A percentile compares a stretch with the other conserved stretches of the same genome.
Conservation (phyloP, 2,888 invertebrate genomes). For the Lasiommata megera region DNA sequence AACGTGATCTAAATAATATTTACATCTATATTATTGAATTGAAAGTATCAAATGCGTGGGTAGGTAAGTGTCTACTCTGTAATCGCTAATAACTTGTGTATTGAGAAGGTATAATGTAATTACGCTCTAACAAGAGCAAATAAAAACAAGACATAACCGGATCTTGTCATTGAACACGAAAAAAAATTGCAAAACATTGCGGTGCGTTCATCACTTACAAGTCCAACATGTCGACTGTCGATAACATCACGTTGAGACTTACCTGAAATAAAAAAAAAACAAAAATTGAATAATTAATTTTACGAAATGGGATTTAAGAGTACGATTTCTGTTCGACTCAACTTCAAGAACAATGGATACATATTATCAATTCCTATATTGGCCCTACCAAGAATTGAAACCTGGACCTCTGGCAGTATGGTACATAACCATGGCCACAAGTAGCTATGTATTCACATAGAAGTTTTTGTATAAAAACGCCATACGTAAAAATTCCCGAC, state of each 20-base stretch:
- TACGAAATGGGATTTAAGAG: neutral
- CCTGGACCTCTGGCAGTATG: too few species aligned
- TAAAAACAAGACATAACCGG: constrained; percentile 37
- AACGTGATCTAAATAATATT: neutral
- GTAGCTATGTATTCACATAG: too few species aligned
- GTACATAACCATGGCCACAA: too few species aligned
- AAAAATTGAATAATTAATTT: constrained; percentile 17
- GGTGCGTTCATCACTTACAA: constrained; percentile 38
- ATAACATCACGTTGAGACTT: constrained; percentile 37
- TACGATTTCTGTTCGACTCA: too few species aligned
- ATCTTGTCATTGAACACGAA: constrained; percentile 29
- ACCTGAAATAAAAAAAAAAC: constrained; percentile 45
- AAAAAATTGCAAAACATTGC: constrained; percentile 23
- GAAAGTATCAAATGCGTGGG: neutral
- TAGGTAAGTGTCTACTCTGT: neutral
- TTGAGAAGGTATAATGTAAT: constrained; percentile 36
- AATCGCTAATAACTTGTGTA: constrained; percentile 6
- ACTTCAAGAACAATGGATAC: too few species aligned
- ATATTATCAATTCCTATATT: too few species aligned
- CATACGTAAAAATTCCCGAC: too few species aligned
- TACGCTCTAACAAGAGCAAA: constrained; percentile 38
- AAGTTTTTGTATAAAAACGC: too few species aligned
- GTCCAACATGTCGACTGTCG: neutral
- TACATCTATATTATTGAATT: neutral
- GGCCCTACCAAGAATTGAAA: too few species aligned